Evolutionary conservation across 1,140 invertebrate species (phyloP), one percentile per base, ranked within the genome.

Genomic region (Drosophila athabasca): DNA sequence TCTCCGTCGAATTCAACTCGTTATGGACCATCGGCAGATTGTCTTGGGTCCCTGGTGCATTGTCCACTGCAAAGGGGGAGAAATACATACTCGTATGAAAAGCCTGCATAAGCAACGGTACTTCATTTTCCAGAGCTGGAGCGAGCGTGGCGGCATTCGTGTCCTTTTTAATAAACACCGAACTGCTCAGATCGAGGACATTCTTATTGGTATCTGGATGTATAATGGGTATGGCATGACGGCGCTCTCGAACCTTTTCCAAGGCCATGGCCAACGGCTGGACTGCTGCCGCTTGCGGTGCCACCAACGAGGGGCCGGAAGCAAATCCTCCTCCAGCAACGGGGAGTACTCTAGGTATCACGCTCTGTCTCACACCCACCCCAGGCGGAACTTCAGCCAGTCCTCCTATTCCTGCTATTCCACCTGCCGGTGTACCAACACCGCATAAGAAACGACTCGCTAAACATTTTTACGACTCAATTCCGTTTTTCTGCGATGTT

Each of bases 151-250:
- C 31, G 9, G 31, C 2, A 35, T 66, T 76, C 1, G 82, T 67
- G 35, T 88, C 83, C 44, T 71, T 76, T 7, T 79, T 76, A 1
- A 49, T 76, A 26, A 82, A 83, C 15, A 79, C 75, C 39, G 83
- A 78, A 17, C 79, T 87, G 4, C 52, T 87, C 13, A 76, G 58
- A 44, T 91, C 78, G 15, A 89, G 13, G 6, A 91, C 69, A 55
- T 85, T 68, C 60, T 91, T 81, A n/a, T 76, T 65, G 15, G 90
- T 91, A 24, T 78, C 76, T 17, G 90, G 90, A 65, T 91, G 65
- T 54, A 91, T 91, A 6, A 91, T 91, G 11, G 90, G 90, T 68
- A 91, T 87, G 26, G 90, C 90, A 39, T 90, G 75, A 13, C 44
- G 64, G 6, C 90, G 90, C 41, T 68, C 62, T 29, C 78, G 76